A percentile compares a stretch with the other conserved stretches of the same genome.
Conservation (phyloP, 2,113 vertebrate genomes). For the Crotalus viridis region DNA sequence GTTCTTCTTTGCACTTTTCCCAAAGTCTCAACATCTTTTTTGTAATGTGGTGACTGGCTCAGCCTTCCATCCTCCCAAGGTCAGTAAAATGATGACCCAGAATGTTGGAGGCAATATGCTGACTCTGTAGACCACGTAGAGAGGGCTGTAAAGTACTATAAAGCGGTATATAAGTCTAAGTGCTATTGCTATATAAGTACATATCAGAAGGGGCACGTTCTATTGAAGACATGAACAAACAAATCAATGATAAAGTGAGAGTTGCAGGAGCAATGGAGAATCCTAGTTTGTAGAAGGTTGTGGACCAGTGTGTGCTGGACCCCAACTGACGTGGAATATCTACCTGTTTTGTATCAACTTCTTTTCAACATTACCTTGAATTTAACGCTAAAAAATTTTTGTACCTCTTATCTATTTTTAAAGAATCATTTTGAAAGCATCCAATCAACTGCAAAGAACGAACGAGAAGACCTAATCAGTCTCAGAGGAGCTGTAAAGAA, state of each 20-base stretch:
- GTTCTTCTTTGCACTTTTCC: too few relatives aligned
- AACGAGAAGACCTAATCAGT: constrained; percentile 28
- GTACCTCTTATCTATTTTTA: constrained; percentile 61
- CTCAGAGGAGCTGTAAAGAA: constrained; percentile 23
- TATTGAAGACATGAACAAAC: constrained; percentile 96
- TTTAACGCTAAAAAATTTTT: constrained; percentile 61
- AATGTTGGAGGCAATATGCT: too few relatives aligned
- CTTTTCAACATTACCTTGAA: constrained; percentile 46
- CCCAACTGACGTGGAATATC: constrained; percentile 68
- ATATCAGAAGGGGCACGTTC: constrained; percentile 94
- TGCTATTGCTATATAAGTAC: constrained; percentile 62
- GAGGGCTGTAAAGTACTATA: too few relatives aligned
- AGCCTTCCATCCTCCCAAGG: too few relatives aligned
- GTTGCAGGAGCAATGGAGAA: constrained; percentile 98
- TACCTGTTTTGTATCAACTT: constrained; percentile 50
- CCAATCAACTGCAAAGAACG: constrained; percentile 50
- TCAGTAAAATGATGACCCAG: too few relatives aligned
- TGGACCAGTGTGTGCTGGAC: constrained; percentile 91
- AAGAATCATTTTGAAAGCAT: constrained; percentile 61
- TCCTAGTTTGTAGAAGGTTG: constrained; percentile 88
- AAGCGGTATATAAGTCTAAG: too few relatives aligned
- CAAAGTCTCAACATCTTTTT: too few relatives aligned
- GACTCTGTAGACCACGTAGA: too few relatives aligned
- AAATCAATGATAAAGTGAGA: constrained; percentile 97
- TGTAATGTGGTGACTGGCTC: too few relatives aligned